Conservation (phyloP, 2,113 vertebrate genomes). For the Ammodytes dubius region DNA sequence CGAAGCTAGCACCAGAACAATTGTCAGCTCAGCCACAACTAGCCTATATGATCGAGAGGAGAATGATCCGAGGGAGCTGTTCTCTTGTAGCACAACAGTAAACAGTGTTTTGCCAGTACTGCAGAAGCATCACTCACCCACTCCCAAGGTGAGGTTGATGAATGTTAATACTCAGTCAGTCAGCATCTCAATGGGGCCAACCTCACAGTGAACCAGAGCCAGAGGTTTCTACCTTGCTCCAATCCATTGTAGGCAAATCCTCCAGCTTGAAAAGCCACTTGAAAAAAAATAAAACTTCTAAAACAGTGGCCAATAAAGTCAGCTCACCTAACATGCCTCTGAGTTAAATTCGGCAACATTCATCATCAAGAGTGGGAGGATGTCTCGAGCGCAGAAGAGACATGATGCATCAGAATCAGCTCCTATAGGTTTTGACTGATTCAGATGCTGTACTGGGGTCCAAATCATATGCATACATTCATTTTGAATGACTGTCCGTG, state of each 20-base stretch:
- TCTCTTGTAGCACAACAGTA: not conserved
- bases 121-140: not conserved
- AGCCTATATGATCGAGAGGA: not conserved
- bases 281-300: not conserved
- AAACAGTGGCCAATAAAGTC: not conserved
- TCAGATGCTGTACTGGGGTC: not conserved
- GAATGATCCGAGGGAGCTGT: not conserved
- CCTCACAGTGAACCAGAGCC: not conserved
- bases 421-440: not conserved
- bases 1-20: not conserved
- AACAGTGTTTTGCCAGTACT: not conserved
- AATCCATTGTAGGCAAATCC: not conserved
- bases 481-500: conserved; percentile 6
- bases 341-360: conserved; percentile 7
- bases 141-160: not conserved
- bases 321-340: conserved; percentile 1
- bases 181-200: not conserved
- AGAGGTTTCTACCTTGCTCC: conserved; percentile 6
- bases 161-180: not conserved
- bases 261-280: conserved; percentile 25
- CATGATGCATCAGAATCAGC: not conserved
- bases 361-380: conserved; percentile 2
- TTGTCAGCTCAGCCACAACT: not conserved
- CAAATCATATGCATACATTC: not conserved
- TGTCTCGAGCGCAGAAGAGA: not conserved